These are phyloP conservation scores for Drosophila tripunctata DNA, from an alignment of 2,888 invertebrate genomes.

Conservation along the genomic window DNA sequence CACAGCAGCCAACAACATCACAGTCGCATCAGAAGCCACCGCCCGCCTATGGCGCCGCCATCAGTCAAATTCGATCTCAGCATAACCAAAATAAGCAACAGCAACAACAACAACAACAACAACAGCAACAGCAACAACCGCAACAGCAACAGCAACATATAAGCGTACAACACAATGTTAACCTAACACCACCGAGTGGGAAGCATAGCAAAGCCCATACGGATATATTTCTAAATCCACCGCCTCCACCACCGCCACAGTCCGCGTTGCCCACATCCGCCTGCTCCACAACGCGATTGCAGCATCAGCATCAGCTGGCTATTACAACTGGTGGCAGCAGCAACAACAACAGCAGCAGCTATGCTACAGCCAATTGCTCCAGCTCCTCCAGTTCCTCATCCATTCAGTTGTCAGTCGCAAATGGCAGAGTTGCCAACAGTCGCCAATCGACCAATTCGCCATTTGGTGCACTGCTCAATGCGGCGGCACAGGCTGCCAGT, in stretches of 20 bases:
- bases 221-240: constrained; percentile 69
- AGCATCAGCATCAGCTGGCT: constrained; percentile 40
- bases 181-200: constrained; percentile 62
- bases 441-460: constrained; percentile 77
- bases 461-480: constrained; percentile 73
- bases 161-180: constrained; percentile 54
- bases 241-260: constrained; percentile 62
- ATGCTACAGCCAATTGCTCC: constrained; percentile 17
- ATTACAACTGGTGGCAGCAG: constrained; percentile 19
- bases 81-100: constrained; percentile 82
- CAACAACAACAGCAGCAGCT: too few species aligned
- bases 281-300: constrained; percentile 40
- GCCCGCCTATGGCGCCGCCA: constrained; percentile 84
- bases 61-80: constrained; percentile 84
- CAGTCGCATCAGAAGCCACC: constrained; percentile 83
- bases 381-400: constrained; percentile 30
- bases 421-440: constrained; percentile 24
- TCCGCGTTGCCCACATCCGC: constrained; percentile 29
- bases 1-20: constrained; percentile 68
- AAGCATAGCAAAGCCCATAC: constrained; percentile 60
- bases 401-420: constrained; percentile 12
- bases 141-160: constrained; percentile 50
- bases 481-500: constrained; percentile 66
- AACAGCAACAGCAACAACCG: constrained; percentile 55
- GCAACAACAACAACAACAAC: constrained; percentile 59